These are phyloP conservation scores for Mycogona germanica DNA, from an alignment of 2,888 invertebrate species.

Conservation along the genomic window DNA sequence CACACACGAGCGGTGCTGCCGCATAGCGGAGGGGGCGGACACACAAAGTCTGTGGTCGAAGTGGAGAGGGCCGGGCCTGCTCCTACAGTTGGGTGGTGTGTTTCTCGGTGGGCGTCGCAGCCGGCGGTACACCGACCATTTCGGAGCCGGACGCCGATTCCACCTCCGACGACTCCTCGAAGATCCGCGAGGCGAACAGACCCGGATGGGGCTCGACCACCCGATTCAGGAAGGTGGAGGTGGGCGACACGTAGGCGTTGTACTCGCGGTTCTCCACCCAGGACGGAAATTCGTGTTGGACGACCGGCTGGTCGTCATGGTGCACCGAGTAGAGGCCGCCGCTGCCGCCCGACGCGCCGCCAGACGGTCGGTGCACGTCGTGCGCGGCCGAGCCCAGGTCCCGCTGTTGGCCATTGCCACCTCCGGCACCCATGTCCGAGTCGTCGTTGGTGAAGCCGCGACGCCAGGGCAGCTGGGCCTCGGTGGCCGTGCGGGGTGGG, in stretches of 20 bases:
- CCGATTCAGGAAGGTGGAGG: conserved; percentile 70
- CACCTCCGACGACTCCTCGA: conserved; percentile 8
- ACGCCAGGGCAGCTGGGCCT: conserved; percentile 87
- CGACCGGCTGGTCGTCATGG: conserved; percentile 55
- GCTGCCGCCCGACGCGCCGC: conserved; percentile 31
- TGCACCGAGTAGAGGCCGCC: conserved; percentile 49
- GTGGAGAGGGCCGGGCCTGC: too few species aligned
- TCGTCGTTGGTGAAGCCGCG: conserved; percentile 33
- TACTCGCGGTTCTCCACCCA: conserved; percentile 95
- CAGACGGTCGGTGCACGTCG: too few species aligned
- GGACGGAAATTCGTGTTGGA: conserved; percentile 81
- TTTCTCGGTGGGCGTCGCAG: not conserved
- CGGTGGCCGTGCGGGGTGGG: conserved; percentile 69
- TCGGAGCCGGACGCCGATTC: not conserved
- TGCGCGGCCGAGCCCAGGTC: conserved; percentile 9
- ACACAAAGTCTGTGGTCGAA: too few species aligned
- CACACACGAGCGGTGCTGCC: too few species aligned
- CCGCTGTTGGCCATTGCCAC: not conserved
- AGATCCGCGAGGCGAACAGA: conserved; percentile 15
- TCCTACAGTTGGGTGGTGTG: conserved; percentile 6
- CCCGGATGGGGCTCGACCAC: conserved; percentile 2
- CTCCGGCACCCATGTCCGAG: conserved; percentile 29
- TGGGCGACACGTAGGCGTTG: conserved; percentile 78
- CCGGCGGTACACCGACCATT: not conserved
- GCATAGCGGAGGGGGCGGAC: too few species aligned